Percentiles rank a stretch among this genome's conserved stretches.
These are phyloP conservation scores for Cryptotermes secundus DNA, from an alignment of 1,140 invertebrate species.

Conservation along the genomic window DNA sequence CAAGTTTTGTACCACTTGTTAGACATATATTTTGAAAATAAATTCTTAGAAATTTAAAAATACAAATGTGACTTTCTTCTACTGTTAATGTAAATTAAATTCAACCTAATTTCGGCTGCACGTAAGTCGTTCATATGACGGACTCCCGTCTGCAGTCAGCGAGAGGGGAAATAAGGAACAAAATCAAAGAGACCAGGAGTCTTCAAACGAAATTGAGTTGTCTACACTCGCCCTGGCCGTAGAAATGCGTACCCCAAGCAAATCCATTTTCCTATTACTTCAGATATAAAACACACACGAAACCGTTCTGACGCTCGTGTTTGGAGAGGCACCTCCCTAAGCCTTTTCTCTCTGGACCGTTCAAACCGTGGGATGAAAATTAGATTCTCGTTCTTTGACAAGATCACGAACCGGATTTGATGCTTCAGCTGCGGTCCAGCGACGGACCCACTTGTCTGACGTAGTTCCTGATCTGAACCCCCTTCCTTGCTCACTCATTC, in stretches of 20 bases:
- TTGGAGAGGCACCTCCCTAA: constrained; percentile 21
- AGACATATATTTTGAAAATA: no score
- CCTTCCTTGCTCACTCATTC: background rate
- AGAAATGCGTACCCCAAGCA: background rate
- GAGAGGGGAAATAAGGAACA: no score
- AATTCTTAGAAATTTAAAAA: no score
- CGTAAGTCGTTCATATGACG: no score
- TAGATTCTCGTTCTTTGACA: constrained; percentile 30
- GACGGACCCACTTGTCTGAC: constrained; percentile 8
- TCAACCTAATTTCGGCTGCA: no score
- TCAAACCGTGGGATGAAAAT: constrained; percentile 20
- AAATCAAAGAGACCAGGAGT: background rate
- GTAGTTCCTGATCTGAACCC: background rate
- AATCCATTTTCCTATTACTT: constrained; percentile 29
- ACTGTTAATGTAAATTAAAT: no score
- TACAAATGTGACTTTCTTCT: no score
- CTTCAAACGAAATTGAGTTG: background rate
- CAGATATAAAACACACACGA: constrained; percentile 21
- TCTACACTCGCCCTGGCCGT: background rate
- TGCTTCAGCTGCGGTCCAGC: background rate
- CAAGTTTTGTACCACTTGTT: no score
- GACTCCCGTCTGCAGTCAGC: no score
- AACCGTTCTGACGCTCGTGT: constrained; percentile 12
- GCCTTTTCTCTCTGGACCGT: background rate
- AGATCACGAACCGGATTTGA: constrained; percentile 29